phyloP scores from a whole-genome alignment of 1,140 invertebrate species.

The Drosophila melanica region DNA sequence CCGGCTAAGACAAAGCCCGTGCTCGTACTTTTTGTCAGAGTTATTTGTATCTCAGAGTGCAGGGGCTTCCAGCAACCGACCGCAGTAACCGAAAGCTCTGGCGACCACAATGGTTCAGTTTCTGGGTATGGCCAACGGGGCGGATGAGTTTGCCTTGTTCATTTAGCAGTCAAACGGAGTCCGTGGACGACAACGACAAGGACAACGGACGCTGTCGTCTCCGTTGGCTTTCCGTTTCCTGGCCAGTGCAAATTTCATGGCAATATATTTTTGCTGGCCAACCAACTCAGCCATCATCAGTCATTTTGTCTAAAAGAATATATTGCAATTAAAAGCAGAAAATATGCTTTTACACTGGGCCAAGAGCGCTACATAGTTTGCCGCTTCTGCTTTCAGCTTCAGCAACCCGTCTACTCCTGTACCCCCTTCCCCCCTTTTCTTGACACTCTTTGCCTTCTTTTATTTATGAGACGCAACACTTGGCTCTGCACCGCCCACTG shows the following conservation, averaged over 20 bases:
- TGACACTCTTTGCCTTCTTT: conserved; percentile 14
- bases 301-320: conserved; percentile 83
- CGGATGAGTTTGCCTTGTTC: conserved; percentile 71
- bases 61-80: conserved; percentile 25
- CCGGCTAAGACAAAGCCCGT: conserved; percentile 63
- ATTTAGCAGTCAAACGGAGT: conserved; percentile 79
- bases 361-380: conserved; percentile 56
- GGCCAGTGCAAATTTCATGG: conserved; percentile 73
- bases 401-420: conserved; percentile 6
- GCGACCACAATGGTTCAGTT: conserved; percentile 36
- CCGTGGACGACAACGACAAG: conserved; percentile 26
- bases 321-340: conserved; percentile 83
- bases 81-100: conserved; percentile 38
- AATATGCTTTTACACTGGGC: conserved; percentile 75
- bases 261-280: conserved; percentile 74
- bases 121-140: conserved; percentile 8
- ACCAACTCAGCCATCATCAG: conserved; percentile 68
- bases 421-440: background rate
- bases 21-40: conserved; percentile 10
- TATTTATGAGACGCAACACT: conserved; percentile 79
- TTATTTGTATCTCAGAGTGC: conserved; percentile 51
- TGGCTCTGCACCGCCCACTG: conserved; percentile 57
- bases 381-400: conserved; percentile 19
- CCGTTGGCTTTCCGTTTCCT: conserved; percentile 77
- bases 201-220: conserved; percentile 68